These are phyloP conservation scores for Apodemus speciosus DNA, from an alignment of 2,113 vertebrate genomes.

Conservation along the genomic window DNA sequence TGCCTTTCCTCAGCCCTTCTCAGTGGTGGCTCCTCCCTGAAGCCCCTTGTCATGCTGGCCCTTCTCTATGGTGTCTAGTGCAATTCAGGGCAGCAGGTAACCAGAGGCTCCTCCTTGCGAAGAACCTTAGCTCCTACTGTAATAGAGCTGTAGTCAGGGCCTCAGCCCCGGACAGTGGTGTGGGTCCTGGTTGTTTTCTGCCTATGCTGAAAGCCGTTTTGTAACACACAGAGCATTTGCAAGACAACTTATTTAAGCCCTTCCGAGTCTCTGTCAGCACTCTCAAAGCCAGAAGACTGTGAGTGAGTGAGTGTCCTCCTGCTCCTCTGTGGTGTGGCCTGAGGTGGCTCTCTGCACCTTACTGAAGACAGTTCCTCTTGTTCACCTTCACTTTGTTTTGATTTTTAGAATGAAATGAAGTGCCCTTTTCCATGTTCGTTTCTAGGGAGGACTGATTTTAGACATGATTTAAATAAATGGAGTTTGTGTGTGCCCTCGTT, in stretches of 20 bases:
- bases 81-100: background rate
- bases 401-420: constrained; percentile 18
- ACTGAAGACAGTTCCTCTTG: background rate
- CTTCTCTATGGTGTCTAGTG: background rate
- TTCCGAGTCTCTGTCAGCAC: background rate
- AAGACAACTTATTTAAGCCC: background rate
- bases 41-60: background rate
- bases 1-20: background rate
- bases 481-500: background rate
- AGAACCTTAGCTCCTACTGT: background rate
- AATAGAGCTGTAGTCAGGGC: background rate
- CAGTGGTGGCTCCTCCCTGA: background rate
- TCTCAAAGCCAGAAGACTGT: background rate
- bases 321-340: background rate
- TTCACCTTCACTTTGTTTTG: background rate
- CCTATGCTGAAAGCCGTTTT: background rate
- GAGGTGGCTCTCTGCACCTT: background rate
- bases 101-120: background rate
- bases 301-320: accelerated
- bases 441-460: background rate
- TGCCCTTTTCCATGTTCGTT: constrained; percentile 37
- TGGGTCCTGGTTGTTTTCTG: background rate
- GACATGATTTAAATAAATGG: constrained; percentile 27
- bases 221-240: background rate
- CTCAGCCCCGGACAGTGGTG: constrained; percentile 4